Conservation (phyloP, 2,113 vertebrate genomes). For the Hucho hucho region DNA sequence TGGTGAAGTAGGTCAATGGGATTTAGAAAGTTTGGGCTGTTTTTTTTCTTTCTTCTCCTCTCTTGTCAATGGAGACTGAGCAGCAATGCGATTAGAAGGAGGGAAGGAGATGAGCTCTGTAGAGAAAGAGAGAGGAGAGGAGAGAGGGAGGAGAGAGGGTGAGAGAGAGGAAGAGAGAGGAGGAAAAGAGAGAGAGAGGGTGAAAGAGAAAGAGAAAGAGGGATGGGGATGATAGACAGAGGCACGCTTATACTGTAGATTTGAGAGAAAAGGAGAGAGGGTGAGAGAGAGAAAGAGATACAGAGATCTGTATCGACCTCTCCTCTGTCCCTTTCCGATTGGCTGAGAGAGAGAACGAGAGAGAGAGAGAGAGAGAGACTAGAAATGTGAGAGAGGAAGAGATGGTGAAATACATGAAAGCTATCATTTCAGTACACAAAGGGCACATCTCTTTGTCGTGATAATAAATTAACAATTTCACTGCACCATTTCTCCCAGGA, state of each 20-base stretch:
- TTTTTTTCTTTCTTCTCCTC: constrained; percentile 31
- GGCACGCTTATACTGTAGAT: not conserved
- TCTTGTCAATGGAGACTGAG: constrained; percentile 67
- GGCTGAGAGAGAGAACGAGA: constrained; percentile 43
- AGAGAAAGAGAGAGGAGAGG: not conserved
- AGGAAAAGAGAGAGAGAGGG: constrained; percentile 24
- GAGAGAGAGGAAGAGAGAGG: constrained; percentile 7
- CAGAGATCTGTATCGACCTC: constrained; percentile 39
- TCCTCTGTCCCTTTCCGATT: constrained; percentile 50
- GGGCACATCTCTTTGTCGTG: constrained; percentile 59
- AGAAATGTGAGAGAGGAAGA: not conserved
- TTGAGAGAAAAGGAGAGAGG: constrained; percentile 20
- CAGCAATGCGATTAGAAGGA: constrained; percentile 66
- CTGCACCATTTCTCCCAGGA: constrained; percentile 63
- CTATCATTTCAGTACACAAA: constrained; percentile 50
- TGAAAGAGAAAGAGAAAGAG: constrained; percentile 40
- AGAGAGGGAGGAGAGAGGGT: constrained; percentile 19
- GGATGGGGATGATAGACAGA: constrained; percentile 18
- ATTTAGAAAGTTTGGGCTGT: constrained; percentile 69
- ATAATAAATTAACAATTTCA: constrained; percentile 73
- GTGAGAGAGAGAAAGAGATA: not conserved
- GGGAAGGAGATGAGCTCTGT: constrained; percentile 58
- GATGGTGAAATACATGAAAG: constrained; percentile 16
- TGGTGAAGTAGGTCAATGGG: constrained; percentile 73
- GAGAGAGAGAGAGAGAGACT: constrained; percentile 13